Conservation (phyloP, 2,113 vertebrate species). For the Nematolebias whitei region DNA sequence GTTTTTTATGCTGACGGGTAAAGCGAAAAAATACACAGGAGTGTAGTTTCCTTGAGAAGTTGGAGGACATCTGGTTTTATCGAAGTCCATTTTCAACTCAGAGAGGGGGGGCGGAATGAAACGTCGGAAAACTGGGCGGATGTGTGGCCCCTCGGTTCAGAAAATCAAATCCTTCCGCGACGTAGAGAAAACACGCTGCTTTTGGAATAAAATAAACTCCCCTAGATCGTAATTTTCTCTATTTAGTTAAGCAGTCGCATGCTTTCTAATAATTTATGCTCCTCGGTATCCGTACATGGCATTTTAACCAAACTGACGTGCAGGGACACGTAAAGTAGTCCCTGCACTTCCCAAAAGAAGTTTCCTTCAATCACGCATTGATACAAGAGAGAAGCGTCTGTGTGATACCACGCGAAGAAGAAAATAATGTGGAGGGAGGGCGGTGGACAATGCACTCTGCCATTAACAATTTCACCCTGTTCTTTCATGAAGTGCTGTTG, state of each 20-base stretch:
- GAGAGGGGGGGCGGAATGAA: conserved; percentile 73
- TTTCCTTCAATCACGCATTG: conserved; percentile 80
- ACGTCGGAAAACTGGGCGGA: conserved; percentile 89
- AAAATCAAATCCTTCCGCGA: conserved; percentile 82
- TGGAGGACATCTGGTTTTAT: conserved; percentile 78
- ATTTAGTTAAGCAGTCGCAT: not conserved
- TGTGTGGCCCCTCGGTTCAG: conserved; percentile 83
- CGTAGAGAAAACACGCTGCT: conserved; percentile 61
- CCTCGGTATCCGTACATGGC: accelerated
- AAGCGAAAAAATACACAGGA: conserved; percentile 1
- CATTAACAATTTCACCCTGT: conserved; percentile 51
- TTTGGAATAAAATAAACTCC: conserved; percentile 1
- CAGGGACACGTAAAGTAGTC: conserved; percentile 72
- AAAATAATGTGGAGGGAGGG: conserved; percentile 67
- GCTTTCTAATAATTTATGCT: not conserved
- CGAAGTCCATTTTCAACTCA: conserved; percentile 85
- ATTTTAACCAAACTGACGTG: not conserved
- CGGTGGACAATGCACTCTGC: conserved; percentile 34
- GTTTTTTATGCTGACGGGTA: not conserved
- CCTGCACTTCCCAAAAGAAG: conserved; percentile 81
- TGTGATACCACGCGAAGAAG: conserved; percentile 74
- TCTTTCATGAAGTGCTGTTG: conserved; percentile 39
- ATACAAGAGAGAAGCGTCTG: conserved; percentile 73
- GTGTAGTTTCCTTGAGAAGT: conserved; percentile 70
- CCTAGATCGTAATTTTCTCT: not conserved